Base-by-base conservation (phyloP, 2,888 invertebrate genomes). In the Thalpophila matura region DNA sequence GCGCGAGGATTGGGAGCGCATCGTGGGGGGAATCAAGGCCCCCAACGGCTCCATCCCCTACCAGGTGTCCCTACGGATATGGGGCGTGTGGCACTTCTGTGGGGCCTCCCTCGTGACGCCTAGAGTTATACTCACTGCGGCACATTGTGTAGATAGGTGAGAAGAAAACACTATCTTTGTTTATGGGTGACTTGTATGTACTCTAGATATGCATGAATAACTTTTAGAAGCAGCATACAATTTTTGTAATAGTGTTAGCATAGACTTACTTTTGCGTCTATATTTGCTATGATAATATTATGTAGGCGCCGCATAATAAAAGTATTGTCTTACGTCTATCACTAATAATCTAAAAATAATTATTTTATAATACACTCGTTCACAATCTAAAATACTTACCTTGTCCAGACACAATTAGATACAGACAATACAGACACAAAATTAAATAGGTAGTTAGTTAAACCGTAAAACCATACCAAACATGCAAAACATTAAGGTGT, bases 101-200 rank as follows among this genome's bases (percentile, higher is more conserved):
- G 96, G 96, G 0, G 96, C 96, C 0, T 96, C 96, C 0, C 86
- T 96, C 2, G 83, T 96, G 12, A 95, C 95, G 24, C 92, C 95
- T 0, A 82, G 93, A 9, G 94, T 95, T 3, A 92, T 96, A 22
- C 78, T 96, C 10, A 96, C 96, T 0, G 95, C 96, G 0, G 96
- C 96, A 6, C 96, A 96, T 76, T 96, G 96, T 51, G 91, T 96
- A 9, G 89, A 93, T 31, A 91, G 95, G 96, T 96, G 76, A 61
- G 24, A 1, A 3, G 1, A 12, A 0, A 10, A n/a, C 3, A 0
- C 12, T 6, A 20, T n/a, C n/a, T n/a, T n/a, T n/a, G n/a, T n/a
- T n/a, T n/a, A n/a, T n/a, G n/a, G n/a, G n/a, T n/a, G n/a, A n/a
- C n/a, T 42, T 14, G n/a, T 26, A 14, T 35, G n/a, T n/a, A 33